Conservation (phyloP, 2,113 vertebrate species). For the Herpailurus yagouaroundi region DNA sequence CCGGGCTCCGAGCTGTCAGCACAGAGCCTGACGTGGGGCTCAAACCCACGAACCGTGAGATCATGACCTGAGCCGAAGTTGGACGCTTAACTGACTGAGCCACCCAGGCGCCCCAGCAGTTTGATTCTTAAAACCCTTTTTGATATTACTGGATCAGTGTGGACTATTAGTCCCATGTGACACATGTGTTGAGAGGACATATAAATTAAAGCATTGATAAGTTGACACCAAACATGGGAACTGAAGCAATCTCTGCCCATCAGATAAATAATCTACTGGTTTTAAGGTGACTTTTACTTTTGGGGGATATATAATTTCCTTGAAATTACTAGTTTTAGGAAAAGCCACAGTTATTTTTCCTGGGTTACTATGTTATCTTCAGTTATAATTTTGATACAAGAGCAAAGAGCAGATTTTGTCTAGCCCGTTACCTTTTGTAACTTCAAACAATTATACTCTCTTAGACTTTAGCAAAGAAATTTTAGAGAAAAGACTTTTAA, state of each 20-base stretch:
- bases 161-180: not conserved
- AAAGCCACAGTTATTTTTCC: constrained; percentile 49
- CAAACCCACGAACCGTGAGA: too few species aligned
- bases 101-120: not conserved
- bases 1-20: too few species aligned
- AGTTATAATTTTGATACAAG: constrained; percentile 59
- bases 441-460: constrained; percentile 20
- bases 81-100: too few species aligned
- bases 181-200: not conserved
- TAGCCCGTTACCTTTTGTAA: constrained; percentile 33
- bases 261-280: not conserved
- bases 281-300: constrained; percentile 49
- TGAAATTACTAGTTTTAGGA: constrained; percentile 52
- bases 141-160: not conserved
- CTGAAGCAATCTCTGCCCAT: not conserved
- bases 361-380: constrained; percentile 33
- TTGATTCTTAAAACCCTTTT: constrained; percentile 45
- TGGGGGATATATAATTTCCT: constrained; percentile 58
- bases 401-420: constrained; percentile 18
- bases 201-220: constrained; percentile 31
- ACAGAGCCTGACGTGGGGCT: too few species aligned
- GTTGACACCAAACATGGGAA: not conserved
- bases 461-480: not conserved
- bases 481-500: not conserved
- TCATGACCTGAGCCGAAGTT: too few species aligned